These are phyloP conservation scores for Asarcornis scutulata DNA, from an alignment of 2,113 vertebrate genomes.

Conservation along the genomic window DNA sequence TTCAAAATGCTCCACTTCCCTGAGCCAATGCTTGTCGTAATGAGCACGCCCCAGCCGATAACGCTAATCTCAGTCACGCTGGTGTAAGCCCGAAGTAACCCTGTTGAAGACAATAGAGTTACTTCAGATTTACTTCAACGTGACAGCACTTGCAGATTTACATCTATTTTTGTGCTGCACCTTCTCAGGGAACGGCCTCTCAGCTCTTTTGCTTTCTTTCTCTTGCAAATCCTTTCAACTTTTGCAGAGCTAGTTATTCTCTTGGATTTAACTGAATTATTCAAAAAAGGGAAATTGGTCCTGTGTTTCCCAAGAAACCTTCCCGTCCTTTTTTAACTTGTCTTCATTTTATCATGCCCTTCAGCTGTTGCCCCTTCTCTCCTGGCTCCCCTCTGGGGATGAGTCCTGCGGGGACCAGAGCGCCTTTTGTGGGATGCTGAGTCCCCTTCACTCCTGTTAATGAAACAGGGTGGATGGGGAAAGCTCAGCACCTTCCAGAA, in stretches of 20 bases:
- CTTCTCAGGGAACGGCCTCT: neutral
- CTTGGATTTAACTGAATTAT: conserved; percentile 9
- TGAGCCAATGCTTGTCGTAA: neutral
- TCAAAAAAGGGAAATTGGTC: neutral
- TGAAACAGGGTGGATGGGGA: rapidly evolving
- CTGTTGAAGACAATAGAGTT: conserved; percentile 12
- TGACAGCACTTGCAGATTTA: conserved; percentile 46
- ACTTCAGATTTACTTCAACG: conserved; percentile 44
- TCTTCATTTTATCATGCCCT: neutral
- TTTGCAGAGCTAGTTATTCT: neutral
- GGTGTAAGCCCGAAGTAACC: conserved; percentile 38
- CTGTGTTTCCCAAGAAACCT: conserved; percentile 8
- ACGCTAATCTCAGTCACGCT: conserved; percentile 45
- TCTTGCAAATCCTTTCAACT: conserved; percentile 36
- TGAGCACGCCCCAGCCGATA: neutral
- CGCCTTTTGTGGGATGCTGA: neutral
- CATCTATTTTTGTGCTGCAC: conserved; percentile 25
- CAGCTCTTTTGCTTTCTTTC: neutral
- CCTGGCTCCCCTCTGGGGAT: neutral
- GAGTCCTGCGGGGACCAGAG: neutral
- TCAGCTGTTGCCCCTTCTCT: neutral
- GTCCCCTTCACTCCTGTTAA: neutral
- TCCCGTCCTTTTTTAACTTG: neutral
- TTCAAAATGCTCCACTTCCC: neutral
- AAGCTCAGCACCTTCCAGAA: neutral